These are phyloP conservation scores for Ametastegia equiseti DNA, from an alignment of 2,888 invertebrate genomes.

Conservation along the genomic window DNA sequence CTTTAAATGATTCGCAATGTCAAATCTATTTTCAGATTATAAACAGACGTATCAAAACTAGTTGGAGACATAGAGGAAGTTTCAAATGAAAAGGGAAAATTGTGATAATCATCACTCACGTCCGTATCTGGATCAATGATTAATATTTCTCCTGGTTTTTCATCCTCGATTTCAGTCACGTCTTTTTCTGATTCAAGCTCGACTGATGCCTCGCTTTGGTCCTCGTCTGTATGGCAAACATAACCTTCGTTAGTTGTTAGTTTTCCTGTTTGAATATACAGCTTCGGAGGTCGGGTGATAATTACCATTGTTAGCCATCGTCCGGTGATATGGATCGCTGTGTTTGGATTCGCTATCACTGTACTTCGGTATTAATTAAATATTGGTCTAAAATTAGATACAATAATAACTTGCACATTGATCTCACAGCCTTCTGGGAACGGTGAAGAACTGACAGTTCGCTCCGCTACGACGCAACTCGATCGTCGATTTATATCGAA, in stretches of 20 bases:
- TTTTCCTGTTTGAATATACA: neutral
- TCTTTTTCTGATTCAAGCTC: constrained; percentile 64
- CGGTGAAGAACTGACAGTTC: constrained; percentile 15
- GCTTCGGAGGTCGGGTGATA: neutral
- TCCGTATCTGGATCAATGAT: constrained; percentile 82
- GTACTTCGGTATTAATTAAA: neutral
- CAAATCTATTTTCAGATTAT: constrained; percentile 43
- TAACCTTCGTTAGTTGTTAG: constrained; percentile 16
- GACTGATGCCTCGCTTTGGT: constrained; percentile 63
- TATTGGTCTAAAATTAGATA: constrained; percentile 39
- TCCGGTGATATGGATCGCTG: neutral
- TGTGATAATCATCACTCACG: no score
- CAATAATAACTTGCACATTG: constrained; percentile 39
- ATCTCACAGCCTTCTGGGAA: constrained; percentile 19
- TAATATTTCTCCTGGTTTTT: constrained; percentile 80
- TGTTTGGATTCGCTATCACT: neutral
- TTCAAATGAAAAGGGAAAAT: constrained; percentile 31
- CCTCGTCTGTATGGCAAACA: constrained; percentile 57
- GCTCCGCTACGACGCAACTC: neutral
- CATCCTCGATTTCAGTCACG: constrained; percentile 61
- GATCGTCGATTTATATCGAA: neutral
- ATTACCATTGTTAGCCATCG: constrained; percentile 53
- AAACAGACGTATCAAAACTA: neutral
- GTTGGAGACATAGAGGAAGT: no score
- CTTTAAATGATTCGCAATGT: constrained; percentile 41